A percentile compares a stretch with the other conserved stretches of the same genome.
Evolutionary conservation across 2,113 vertebrate genomes (phyloP).

Genomic region (Apteryx owenii): DNA sequence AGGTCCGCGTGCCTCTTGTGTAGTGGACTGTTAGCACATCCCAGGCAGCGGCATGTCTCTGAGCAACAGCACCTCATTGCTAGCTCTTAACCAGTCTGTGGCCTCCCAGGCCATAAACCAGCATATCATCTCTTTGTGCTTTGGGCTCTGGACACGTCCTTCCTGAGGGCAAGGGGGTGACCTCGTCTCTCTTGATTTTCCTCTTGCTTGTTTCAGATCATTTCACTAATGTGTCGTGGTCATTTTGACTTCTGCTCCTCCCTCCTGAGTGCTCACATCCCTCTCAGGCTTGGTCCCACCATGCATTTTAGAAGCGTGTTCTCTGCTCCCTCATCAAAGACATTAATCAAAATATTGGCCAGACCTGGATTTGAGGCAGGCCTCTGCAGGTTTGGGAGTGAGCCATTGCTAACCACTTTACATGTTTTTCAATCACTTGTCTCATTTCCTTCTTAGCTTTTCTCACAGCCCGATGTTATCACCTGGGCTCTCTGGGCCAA

Average conservation of each 20-base stretch:
- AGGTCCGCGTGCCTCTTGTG: neutral
- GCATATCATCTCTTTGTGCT: neutral
- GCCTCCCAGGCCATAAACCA: neutral
- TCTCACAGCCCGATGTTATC: neutral
- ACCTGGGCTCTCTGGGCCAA: neutral
- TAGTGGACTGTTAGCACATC: neutral
- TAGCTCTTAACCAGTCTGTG: neutral
- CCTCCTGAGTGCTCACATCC: rapidly evolving
- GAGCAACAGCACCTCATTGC: neutral
- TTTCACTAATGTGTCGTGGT: neutral
- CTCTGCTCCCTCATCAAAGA: neutral
- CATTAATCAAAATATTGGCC: rapidly evolving
- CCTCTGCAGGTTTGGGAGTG: neutral
- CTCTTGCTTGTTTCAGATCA: neutral
- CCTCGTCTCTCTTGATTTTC: neutral
- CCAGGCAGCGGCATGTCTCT: neutral
- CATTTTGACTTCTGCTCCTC: neutral
- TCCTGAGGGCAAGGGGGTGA: neutral
- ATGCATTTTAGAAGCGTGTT: neutral
- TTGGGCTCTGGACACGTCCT: neutral
- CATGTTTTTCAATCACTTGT: neutral
- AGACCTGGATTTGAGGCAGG: neutral
- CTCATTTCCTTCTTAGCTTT: neutral
- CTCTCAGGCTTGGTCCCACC: neutral
- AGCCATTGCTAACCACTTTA: neutral